Evolutionary conservation across 1,140 invertebrate genomes (phyloP).

Genomic region (Drosophila mauritiana): DNA sequence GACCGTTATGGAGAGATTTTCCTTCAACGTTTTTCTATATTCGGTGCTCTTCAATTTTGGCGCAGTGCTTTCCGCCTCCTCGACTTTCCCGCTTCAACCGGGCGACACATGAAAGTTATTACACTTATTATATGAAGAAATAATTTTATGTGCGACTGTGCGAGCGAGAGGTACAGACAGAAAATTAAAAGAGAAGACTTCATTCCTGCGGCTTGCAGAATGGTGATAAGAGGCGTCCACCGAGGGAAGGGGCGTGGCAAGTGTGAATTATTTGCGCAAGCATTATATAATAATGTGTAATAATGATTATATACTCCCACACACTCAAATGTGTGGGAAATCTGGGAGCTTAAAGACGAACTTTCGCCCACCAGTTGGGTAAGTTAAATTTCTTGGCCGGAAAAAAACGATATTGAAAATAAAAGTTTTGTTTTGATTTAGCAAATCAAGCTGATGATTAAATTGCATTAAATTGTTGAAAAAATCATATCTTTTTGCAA

Average conservation of each 20-base stretch:
- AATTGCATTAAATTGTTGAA: too few species aligned
- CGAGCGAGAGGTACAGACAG: slow-evolving; percentile 8
- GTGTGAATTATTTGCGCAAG: slow-evolving; percentile 63
- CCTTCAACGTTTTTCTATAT: slow-evolving; percentile 8
- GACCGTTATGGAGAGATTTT: slow-evolving; percentile 16
- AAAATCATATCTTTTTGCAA: too few species aligned
- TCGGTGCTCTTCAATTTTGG: not conserved
- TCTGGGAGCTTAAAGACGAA: slow-evolving; percentile 2
- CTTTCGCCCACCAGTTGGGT: not conserved
- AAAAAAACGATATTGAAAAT: too few species aligned
- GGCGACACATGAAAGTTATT: slow-evolving; percentile 81
- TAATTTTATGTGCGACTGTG: slow-evolving; percentile 66
- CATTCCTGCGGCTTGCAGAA: slow-evolving; percentile 72
- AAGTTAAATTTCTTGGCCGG: not conserved
- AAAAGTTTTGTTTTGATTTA: too few species aligned
- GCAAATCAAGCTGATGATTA: too few species aligned
- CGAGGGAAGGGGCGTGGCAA: slow-evolving; percentile 30
- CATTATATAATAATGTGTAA: slow-evolving; percentile 74
- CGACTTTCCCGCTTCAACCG: slow-evolving; percentile 38
- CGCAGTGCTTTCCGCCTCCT: not conserved
- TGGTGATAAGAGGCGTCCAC: slow-evolving; percentile 64
- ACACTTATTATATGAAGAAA: slow-evolving; percentile 82
- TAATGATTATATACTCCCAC: slow-evolving; percentile 59
- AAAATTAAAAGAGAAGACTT: slow-evolving; percentile 81
- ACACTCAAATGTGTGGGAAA: not conserved